Conservation (phyloP, 2,888 invertebrate genomes). For the Parochlus steinenii region DNA sequence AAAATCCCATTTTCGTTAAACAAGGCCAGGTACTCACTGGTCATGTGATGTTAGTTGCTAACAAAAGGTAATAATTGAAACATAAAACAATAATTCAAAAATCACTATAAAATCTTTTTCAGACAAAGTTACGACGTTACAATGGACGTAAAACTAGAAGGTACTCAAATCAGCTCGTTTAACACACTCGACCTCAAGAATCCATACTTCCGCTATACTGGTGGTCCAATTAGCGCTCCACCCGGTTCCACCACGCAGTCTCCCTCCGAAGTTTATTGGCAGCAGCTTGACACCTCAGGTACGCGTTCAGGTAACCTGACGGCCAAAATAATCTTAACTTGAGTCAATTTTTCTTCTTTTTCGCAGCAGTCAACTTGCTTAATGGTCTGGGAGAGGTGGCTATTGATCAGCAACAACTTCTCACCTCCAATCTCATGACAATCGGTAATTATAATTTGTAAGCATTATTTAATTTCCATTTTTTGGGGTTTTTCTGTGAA, state of each 20-base stretch:
- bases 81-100: background rate
- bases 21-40: conserved; percentile 85
- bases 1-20: conserved; percentile 86
- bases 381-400: conserved; percentile 52
- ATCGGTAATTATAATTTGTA: conserved; percentile 11
- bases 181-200: conserved; percentile 96
- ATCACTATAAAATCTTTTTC: too few species aligned
- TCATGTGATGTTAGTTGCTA: conserved; percentile 72
- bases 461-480: conserved; percentile 1
- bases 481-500: background rate
- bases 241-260: conserved; percentile 81
- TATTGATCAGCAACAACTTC: conserved; percentile 4
- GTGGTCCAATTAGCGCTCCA: conserved; percentile 80
- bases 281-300: conserved; percentile 60
- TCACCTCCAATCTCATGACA: conserved; percentile 12
- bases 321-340: too few species aligned
- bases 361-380: conserved; percentile 55
- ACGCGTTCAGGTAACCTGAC: conserved; percentile 1
- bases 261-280: conserved; percentile 88
- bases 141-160: conserved; percentile 82
- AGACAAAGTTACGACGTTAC: conserved; percentile 98
- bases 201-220: conserved; percentile 94
- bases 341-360: too few species aligned
- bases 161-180: conserved; percentile 66
- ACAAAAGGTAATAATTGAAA: conserved; percentile 36